These are phyloP conservation scores for Leptatherina wallacei DNA, from an alignment of 2,797 vertebrate species.

Conservation along the genomic window DNA sequence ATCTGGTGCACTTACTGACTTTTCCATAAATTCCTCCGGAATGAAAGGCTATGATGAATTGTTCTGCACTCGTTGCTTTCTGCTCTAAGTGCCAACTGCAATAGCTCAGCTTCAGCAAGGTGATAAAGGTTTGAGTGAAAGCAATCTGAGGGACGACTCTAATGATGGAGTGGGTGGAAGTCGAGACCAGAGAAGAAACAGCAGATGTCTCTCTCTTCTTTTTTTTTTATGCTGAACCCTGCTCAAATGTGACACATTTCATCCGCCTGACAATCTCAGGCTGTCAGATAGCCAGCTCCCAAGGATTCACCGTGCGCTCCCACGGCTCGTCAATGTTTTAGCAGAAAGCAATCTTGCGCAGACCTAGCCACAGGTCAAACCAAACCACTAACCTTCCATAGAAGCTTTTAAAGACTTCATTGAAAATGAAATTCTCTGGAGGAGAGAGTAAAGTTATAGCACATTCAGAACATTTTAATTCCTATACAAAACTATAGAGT, in stretches of 20 bases:
- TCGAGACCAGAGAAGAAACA: constrained; percentile 73
- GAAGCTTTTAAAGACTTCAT: constrained; percentile 74
- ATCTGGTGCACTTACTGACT: constrained; percentile 55
- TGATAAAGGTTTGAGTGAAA: constrained; percentile 73
- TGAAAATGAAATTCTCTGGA: constrained; percentile 63
- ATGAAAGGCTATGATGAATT: constrained; percentile 71
- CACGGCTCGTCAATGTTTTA: constrained; percentile 79
- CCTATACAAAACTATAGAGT: constrained; percentile 14
- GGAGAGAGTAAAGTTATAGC: constrained; percentile 43
- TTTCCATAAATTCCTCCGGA: constrained; percentile 55
- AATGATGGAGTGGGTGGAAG: constrained; percentile 81
- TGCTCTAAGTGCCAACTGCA: constrained; percentile 65
- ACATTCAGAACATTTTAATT: constrained; percentile 48
- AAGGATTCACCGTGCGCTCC: constrained; percentile 68
- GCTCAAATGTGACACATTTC: constrained; percentile 82
- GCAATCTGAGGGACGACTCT: constrained; percentile 69
- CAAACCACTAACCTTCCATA: constrained; percentile 73
- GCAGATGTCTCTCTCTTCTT: constrained; percentile 72
- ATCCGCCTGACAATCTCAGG: constrained; percentile 76
- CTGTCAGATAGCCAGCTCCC: constrained; percentile 73
- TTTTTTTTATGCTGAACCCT: constrained; percentile 75
- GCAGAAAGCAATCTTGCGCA: constrained; percentile 76
- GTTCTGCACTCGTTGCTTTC: constrained; percentile 56
- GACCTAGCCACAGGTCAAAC: constrained; percentile 76
- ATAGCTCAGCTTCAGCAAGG: constrained; percentile 68